Base-by-base conservation (phyloP, 2,888 invertebrate species). In the Dilophus febrilis region DNA sequence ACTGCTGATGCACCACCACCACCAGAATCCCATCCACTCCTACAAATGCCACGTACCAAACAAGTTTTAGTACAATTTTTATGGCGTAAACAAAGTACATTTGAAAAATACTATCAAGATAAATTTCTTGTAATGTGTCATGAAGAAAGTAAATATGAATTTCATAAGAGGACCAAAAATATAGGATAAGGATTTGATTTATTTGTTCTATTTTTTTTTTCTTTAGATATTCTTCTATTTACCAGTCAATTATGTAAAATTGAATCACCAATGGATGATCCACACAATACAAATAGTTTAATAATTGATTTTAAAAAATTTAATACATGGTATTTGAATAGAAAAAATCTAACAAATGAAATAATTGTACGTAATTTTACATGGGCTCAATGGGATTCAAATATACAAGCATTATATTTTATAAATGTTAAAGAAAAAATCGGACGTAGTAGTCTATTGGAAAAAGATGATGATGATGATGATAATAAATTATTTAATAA, bases 301-400 rank as follows among this genome's bases (percentile, higher is more conserved):
- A 65, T 2, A 42, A 47, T 43, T 43, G 51, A 57, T 45, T 52
- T 54, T 38, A 40, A 45, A 1, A 41, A 48, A 18, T 46, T 50
- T 16, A 49, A 52, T n/a, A 47, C 46, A 2, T 72, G 72, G 72
- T 64, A 65, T 12, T 64, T 72, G 46, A 71, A 71, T 51, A 66
- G 65, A 1, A 64, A 65, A 13, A 62, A 68, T 13, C 52, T 71
- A 0, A 64, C 67, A 18, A 66, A 68, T 3, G 73, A 74, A 49
- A 66, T 63, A 7, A 61, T 74, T 46, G 79, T 82, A 2, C 73
- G 73, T 52, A 72, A 71, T 33, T 86, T 85, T 52, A 75, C 78
- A 29, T 88, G 86, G 86, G 83, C 84, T 0, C 87, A 87, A 51
- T 87, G 86, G 86, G 84, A 86, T 54, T 71, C 80, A 43, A 56